Base-by-base conservation (phyloP, 2,888 invertebrate species). In the Eugnorisma glareosa region DNA sequence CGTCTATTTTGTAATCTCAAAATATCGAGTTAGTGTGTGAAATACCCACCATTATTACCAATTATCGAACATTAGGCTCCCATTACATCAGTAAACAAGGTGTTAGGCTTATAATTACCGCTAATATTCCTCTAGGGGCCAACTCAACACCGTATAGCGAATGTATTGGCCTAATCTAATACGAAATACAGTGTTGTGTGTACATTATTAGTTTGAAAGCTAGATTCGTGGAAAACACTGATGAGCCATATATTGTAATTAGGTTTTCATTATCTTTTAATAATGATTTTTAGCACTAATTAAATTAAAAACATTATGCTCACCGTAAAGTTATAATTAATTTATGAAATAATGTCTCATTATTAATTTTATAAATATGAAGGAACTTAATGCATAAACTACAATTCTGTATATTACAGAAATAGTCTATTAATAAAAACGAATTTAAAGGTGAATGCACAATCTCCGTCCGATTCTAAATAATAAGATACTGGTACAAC, bases 71-170 rank as follows among this genome's bases (percentile, higher is more conserved):
- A n/a, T 28, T 48, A 31, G 67, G 70, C 54, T 51, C 63, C 1
- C 31, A 6, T 43, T 68, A 54, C 57, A 67, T 15, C 24, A 31
- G 57, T 70, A 75, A 59, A 67, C 51, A 48, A 67, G 48, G 45
- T 66, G 63, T 61, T 68, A 66, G 51, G 37, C 67, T 43, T 40
- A 67, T 82, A 82, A 77, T 82, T 66, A 71, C 54, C 24, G 18
- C 35, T 54, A 71, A 68, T 54, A 72, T 71, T 43, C 35, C 86
- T 68, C 77, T 21, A 6, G 70, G 64, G 86, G n/a, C 57, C 35
- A 10, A n/a, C 37, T 18, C 63, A 31, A 21, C n/a, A 21, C 13
- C 18, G 35, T 67, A 64, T 43, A 35, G 15, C 21, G 11, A 59
- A 73, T 59, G 11, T 75, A 85, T 24, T 28, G 31, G 31, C 6